Base-by-base conservation (phyloP, 2,888 invertebrate species). In the Tipula unca region DNA sequence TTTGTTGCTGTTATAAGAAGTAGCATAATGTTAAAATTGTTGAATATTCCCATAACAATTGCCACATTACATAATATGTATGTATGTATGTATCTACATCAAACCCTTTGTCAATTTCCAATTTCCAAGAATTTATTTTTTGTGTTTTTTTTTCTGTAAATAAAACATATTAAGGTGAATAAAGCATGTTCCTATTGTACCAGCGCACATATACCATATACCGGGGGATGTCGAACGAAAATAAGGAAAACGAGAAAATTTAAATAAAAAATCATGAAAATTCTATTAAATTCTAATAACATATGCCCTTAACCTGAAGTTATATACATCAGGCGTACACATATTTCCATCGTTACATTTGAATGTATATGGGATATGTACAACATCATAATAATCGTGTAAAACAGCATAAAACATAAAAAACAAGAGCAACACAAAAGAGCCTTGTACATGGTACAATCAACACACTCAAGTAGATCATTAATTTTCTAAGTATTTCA, bases 381-480 rank as follows among this genome's bases (percentile, higher is more conserved):
- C 25, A 10, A 25, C 69, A 69, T 13, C 25, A 69, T 25, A 69
- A 69, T 20, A 5, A 20, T 25, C 69, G 25, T 69, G 25, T 25
- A 69, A n/a, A n/a, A n/a, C n/a, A n/a, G n/a, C n/a, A n/a, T n/a
- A n/a, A n/a, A n/a, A 69, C 25, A 25, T 14, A 69, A 10, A 25
- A 20, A 54, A 69, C 20, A 69, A 14, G 69, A 69, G 69, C 69
- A 69, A 69, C 69, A 69, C 69, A 69, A 69, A 69, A 25, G 14
- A 10, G 10, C 25, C 25, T 25, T 69, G 69, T 69, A 69, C 20
- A 69, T 69, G 69, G 69, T 69, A 69, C 69, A 69, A 54, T 54
- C 69, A 69, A 69, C 69, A 69, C 69, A 69, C 69, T 69, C 69
- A 69, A 69, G 69, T 69, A 69, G 69, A 25, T 69, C 69, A 69